These are phyloP conservation scores for Antheraea mylitta DNA, from an alignment of 1,140 invertebrate species.

Conservation along the genomic window DNA sequence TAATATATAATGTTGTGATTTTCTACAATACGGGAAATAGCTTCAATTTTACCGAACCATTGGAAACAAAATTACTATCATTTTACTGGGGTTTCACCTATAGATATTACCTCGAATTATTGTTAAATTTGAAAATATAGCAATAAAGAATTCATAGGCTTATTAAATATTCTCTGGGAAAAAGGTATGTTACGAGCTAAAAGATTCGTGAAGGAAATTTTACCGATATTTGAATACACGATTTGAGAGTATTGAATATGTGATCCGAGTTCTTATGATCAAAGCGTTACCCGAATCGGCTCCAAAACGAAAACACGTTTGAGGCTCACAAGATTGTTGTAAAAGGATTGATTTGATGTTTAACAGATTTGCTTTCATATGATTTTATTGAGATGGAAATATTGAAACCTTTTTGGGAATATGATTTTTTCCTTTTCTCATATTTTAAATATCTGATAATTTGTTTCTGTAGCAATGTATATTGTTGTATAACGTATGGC, in stretches of 20 bases:
- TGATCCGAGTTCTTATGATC: background rate
- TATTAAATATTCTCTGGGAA: too few relatives aligned
- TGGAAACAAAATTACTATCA: too few relatives aligned
- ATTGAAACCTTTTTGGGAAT: background rate
- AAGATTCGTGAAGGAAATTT: background rate
- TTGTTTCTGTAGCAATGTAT: too few relatives aligned
- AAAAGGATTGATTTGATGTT: conserved; percentile 6
- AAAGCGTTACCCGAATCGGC: background rate
- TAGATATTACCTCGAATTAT: too few relatives aligned
- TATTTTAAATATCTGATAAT: background rate
- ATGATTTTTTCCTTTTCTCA: background rate
- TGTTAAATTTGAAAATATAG: too few relatives aligned
- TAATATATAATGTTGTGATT: too few relatives aligned
- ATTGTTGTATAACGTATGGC: too few relatives aligned
- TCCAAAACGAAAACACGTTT: conserved; percentile 8
- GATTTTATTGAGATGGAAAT: background rate
- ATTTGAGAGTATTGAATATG: background rate
- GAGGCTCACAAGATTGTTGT: conserved; percentile 7
- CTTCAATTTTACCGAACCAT: too few relatives aligned
- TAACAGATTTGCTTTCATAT: conserved; percentile 8
- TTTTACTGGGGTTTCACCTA: too few relatives aligned
- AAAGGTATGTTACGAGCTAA: background rate
- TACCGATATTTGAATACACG: background rate
- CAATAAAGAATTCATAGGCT: too few relatives aligned
- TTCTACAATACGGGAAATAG: too few relatives aligned